Evolutionary conservation across 2,113 vertebrate species (phyloP).

Genomic region (Oncorhynchus nerka): DNA sequence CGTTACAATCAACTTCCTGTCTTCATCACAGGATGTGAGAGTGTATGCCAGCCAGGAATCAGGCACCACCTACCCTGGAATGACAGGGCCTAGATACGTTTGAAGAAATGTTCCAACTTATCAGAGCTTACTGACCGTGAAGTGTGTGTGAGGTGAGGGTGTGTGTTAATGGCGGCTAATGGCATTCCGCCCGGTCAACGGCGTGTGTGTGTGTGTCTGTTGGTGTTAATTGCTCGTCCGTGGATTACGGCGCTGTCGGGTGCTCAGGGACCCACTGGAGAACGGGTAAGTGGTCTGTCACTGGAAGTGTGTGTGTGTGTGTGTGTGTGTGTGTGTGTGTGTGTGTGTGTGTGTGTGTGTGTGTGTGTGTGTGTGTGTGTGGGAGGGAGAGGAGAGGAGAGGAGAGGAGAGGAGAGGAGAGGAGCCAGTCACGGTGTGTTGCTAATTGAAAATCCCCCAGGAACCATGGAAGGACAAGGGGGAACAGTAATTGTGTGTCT

Average conservation of each 20-base stretch:
- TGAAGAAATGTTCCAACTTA: background rate
- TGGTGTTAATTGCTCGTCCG: background rate
- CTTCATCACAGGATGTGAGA: slow-evolving; percentile 60
- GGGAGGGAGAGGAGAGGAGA: too few species aligned
- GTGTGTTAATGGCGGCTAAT: slow-evolving; percentile 29
- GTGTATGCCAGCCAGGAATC: slow-evolving; percentile 31
- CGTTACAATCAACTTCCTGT: slow-evolving; percentile 64
- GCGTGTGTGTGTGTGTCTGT: background rate
- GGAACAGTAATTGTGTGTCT: too few species aligned
- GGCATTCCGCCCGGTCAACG: background rate
- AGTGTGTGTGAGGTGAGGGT: background rate
- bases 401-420: background rate
- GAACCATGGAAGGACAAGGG: background rate
- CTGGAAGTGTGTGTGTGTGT: background rate
- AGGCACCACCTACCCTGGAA: background rate
- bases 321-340: too few species aligned
- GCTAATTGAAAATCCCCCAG: too few species aligned
- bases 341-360: too few species aligned
- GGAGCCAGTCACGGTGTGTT: background rate
- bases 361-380: too few species aligned
- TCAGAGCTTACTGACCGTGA: background rate
- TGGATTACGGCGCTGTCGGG: background rate
- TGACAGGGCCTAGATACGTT: background rate
- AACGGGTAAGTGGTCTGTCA: slow-evolving; percentile 14
- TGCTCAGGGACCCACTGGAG: background rate